Evolutionary conservation across 2,888 invertebrate species (phyloP).

Genomic region (Apodemia hepburni): DNA sequence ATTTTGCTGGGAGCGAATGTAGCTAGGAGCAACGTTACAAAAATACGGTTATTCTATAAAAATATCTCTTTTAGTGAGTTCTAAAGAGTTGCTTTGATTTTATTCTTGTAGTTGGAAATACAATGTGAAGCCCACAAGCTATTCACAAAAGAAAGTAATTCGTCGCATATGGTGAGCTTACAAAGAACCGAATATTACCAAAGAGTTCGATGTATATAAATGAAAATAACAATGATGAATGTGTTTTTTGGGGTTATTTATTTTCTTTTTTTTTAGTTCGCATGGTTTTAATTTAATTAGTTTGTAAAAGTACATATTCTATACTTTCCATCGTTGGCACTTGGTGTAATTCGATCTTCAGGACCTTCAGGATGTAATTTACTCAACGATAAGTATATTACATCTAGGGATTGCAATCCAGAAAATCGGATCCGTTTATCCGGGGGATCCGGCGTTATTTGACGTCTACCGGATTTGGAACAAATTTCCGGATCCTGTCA

Average conservation of each 20-base stretch:
- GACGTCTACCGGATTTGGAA: too few species aligned
- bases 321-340: too few species aligned
- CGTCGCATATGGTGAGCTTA: conserved; percentile 50
- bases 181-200: conserved; percentile 51
- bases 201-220: conserved; percentile 36
- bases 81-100: conserved; percentile 42
- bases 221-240: conserved; percentile 21
- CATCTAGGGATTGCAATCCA: too few species aligned
- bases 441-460: too few species aligned
- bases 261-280: neutral
- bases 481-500: too few species aligned
- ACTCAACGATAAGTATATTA: too few species aligned
- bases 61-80: conserved; percentile 36
- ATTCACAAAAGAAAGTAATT: conserved; percentile 58
- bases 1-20: too few species aligned
- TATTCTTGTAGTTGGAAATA: conserved; percentile 39
- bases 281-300: too few species aligned
- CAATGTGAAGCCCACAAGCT: conserved; percentile 41
- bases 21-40: neutral
- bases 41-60: conserved; percentile 2
- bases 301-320: too few species aligned
- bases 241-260: neutral
- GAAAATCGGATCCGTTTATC: too few species aligned
- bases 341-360: too few species aligned
- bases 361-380: too few species aligned